These are phyloP conservation scores for Drosophila suboccidentalis DNA, from an alignment of 2,888 invertebrate genomes.

Conservation along the genomic window DNA sequence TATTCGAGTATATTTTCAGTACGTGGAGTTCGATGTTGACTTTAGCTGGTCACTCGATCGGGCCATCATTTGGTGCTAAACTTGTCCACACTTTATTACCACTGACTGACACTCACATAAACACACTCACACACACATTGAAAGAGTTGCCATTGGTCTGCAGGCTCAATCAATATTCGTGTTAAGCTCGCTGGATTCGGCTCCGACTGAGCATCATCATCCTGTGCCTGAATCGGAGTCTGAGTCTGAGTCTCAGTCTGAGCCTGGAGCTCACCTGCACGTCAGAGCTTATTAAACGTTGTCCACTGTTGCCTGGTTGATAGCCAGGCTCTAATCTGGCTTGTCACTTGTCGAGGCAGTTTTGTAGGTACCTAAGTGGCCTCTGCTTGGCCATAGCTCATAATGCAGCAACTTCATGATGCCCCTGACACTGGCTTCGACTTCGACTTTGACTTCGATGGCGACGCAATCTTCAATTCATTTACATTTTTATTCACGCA, in stretches of 20 bases:
- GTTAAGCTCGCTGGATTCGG: conserved; percentile 45
- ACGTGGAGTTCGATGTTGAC: conserved; percentile 30
- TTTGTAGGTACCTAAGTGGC: conserved; percentile 65
- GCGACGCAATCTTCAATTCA: conserved; percentile 81
- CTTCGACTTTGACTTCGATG: conserved; percentile 39
- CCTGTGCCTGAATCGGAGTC: conserved; percentile 4
- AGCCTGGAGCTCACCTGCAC: conserved; percentile 55
- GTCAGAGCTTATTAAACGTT: conserved; percentile 74
- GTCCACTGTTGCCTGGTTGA: conserved; percentile 39
- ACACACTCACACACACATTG: conserved; percentile 47
- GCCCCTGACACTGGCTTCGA: conserved; percentile 41
- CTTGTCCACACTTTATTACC: conserved; percentile 79
- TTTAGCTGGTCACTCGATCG: conserved; percentile 27
- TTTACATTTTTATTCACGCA: conserved; percentile 84
- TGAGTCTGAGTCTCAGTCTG: conserved; percentile 4
- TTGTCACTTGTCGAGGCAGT: conserved; percentile 68
- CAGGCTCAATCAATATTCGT: conserved; percentile 60
- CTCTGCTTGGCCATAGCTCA: conserved; percentile 64
- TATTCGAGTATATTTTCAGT: conserved; percentile 31
- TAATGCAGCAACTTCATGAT: conserved; percentile 60
- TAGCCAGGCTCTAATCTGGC: conserved; percentile 60
- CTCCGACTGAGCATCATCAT: conserved; percentile 37
- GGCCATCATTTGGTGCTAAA: conserved; percentile 71
- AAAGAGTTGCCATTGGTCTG: conserved; percentile 43
- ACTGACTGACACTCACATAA: conserved; percentile 48